phyloP scores from a whole-genome alignment of 1,140 invertebrate species.

The Sogatella furcifera region DNA sequence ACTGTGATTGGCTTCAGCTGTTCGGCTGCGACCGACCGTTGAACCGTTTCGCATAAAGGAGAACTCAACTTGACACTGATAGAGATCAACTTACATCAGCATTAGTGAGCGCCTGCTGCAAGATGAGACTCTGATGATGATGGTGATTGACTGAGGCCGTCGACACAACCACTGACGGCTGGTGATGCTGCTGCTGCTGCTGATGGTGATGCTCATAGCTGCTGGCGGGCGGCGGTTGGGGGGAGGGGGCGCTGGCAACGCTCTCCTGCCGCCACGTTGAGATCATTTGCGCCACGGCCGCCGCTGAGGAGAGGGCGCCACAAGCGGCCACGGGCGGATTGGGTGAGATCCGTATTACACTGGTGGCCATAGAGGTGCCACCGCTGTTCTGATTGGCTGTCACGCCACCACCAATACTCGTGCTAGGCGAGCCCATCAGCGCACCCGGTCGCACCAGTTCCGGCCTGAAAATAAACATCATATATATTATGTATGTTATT shows the following conservation, averaged over 20 bases:
- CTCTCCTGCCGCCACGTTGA: constrained; percentile 30
- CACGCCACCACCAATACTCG: constrained; percentile 28
- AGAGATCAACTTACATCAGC: constrained; percentile 19
- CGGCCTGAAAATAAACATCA: constrained; percentile 31
- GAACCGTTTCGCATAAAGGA: too few relatives aligned
- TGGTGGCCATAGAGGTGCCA: constrained; percentile 37
- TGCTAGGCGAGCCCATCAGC: constrained; percentile 24
- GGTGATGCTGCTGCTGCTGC: neutral
- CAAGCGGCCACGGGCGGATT: constrained; percentile 28
- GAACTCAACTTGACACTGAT: too few relatives aligned
- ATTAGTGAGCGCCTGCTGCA: constrained; percentile 33
- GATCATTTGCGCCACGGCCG: constrained; percentile 4
- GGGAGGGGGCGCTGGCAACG: constrained; percentile 29
- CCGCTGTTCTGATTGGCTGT: neutral
- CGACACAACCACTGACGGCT: constrained; percentile 5
- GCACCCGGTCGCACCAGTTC: constrained; percentile 42
- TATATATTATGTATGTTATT: too few relatives aligned
- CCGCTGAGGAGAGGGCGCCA: constrained; percentile 19
- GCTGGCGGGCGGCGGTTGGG: constrained; percentile 1
- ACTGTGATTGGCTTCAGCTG: too few relatives aligned
- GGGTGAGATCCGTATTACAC: constrained; percentile 71
- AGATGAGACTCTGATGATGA: constrained; percentile 27
- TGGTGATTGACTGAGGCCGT: constrained; percentile 23
- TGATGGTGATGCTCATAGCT: too few relatives aligned
- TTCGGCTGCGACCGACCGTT: too few relatives aligned